These are phyloP conservation scores for Hirtodrosophila confusa DNA, from an alignment of 2,888 invertebrate species.

Conservation along the genomic window DNA sequence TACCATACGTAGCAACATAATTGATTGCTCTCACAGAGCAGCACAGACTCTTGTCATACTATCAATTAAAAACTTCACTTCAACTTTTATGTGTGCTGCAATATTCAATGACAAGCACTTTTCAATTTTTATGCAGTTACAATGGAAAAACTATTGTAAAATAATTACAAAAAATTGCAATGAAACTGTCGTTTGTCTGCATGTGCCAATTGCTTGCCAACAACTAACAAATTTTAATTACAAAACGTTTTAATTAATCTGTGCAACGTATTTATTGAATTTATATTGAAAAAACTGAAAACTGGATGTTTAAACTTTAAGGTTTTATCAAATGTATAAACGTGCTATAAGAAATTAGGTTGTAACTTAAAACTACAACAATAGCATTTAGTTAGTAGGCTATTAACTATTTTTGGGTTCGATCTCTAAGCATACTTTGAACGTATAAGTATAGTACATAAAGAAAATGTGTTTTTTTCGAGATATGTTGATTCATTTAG, in stretches of 20 bases:
- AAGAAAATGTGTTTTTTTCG: constrained; percentile 29
- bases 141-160: neutral
- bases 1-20: too few species aligned
- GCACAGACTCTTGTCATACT: neutral
- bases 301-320: constrained; percentile 17
- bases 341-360: too few species aligned
- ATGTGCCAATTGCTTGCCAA: too few species aligned
- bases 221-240: constrained; percentile 3
- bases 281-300: constrained; percentile 31
- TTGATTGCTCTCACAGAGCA: too few species aligned
- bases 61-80: constrained; percentile 10
- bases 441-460: constrained; percentile 30
- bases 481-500: constrained; percentile 48
- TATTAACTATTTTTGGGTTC: constrained; percentile 68
- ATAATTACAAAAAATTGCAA: neutral
- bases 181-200: neutral
- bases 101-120: constrained; percentile 15
- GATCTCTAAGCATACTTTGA: constrained; percentile 47
- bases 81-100: constrained; percentile 5
- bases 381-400: constrained; percentile 12
- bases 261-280: constrained; percentile 64
- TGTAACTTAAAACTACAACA: constrained; percentile 26
- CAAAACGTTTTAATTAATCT: constrained; percentile 11
- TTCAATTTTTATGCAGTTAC: constrained; percentile 7
- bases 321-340: too few species aligned